Evolutionary conservation across 2,113 vertebrate genomes (phyloP), one percentile per base, ranked within the genome.

Genomic region (Corythaeola cristata): DNA sequence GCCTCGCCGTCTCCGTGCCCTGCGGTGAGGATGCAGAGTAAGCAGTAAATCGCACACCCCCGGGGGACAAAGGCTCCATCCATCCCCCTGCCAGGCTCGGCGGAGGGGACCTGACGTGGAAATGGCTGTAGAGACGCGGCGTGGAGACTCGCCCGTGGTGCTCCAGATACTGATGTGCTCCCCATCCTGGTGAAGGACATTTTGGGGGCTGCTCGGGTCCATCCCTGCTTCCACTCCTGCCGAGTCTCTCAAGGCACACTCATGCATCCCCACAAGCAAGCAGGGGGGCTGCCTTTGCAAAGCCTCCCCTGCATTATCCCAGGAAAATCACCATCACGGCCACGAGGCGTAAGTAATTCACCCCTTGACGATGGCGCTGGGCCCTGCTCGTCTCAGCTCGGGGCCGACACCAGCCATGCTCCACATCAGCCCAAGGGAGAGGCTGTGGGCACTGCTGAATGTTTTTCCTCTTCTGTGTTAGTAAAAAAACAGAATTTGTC

Each of bases 131-230:
- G 69, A 56, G n/a, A 17, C 3, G 2, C 0, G 0, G 19, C 12
- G 50, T 47, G 23, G 81, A 59, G 44, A 39, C 3, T 6, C 33
- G 37, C 15, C 18, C 0, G 1, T 37, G 68, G 4, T 76, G 67
- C 72, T 53, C 67, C 68, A 45, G 17, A 33, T 6, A 3, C 18
- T 37, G 66, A 32, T 17, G 37, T 14, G 14, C 41, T 24, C 5
- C 85, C 24, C 0, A 0, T 10, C 52, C 30, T 8, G 0, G 41
- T 6, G 47, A 90, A 56, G 47, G 72, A 35, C 2, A 0, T 23
- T 35, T 27, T 37, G 27, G 53, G 30, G 6, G 15, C 37, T 56
- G 67, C 85, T 50, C 63, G 22, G 56, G 7, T 67, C 41, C 55
- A 15, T 47, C 84, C n/a, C 18, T 5, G 39, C 50, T 62, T 52